Conservation (phyloP, 2,888 invertebrate species). For the Chromoteleia sp. region DNA sequence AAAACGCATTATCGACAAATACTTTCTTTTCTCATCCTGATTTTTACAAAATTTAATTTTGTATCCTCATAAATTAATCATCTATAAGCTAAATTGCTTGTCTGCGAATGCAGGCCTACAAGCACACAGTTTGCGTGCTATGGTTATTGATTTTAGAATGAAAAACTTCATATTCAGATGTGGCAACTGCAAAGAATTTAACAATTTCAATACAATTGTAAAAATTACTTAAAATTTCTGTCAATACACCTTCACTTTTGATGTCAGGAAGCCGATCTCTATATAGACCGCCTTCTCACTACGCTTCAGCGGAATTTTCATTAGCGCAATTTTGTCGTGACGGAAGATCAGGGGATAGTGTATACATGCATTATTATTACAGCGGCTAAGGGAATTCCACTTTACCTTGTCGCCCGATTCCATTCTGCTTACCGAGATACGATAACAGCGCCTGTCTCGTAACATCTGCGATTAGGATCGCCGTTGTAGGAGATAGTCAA, state of each 20-base stretch:
- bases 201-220: no score
- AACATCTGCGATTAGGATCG: conserved; percentile 68
- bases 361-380: conserved; percentile 69
- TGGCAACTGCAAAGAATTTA: no score
- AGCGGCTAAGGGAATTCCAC: conserved; percentile 58
- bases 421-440: conserved; percentile 67
- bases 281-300: conserved; percentile 82
- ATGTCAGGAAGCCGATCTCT: conserved; percentile 76
- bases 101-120: no score
- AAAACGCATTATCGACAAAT: no score
- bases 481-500: conserved; percentile 62
- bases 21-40: no score
- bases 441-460: conserved; percentile 64
- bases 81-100: no score
- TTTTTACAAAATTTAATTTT: no score
- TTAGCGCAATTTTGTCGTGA: conserved; percentile 81
- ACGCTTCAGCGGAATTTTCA: conserved; percentile 81
- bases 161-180: no score
- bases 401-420: conserved; percentile 63
- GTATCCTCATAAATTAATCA: no score
- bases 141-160: no score
- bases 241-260: conserved; percentile 18
- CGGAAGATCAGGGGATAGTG: conserved; percentile 73
- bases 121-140: no score
- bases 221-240: no score